Percentiles rank a stretch among this genome's conserved stretches.
Evolutionary conservation across 2,113 vertebrate species (phyloP).

Genomic region (Microcebus griseorufus): DNA sequence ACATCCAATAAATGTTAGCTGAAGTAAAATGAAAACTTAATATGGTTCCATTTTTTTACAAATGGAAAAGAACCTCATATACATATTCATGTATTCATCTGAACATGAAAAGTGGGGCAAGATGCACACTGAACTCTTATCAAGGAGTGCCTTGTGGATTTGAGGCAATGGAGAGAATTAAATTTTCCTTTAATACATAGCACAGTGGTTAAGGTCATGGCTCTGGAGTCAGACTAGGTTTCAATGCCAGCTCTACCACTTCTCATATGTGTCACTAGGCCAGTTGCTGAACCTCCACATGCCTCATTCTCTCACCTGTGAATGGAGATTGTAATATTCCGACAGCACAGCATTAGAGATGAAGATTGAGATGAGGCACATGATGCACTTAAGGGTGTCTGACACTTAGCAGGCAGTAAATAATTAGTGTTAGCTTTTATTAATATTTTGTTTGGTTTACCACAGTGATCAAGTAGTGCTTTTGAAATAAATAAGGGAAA

Average conservation of each 20-base stretch:
- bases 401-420: background rate
- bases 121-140: background rate
- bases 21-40: constrained; percentile 31
- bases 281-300: background rate
- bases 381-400: background rate
- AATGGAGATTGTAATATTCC: background rate
- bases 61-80: background rate
- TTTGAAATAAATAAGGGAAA: constrained; percentile 25
- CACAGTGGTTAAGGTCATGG: background rate
- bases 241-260: background rate
- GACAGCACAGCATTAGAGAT: background rate
- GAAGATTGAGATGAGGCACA: background rate
- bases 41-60: background rate
- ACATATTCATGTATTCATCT: background rate
- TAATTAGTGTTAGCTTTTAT: background rate
- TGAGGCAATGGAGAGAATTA: background rate
- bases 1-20: background rate
- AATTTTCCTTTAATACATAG: background rate
- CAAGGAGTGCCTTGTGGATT: background rate
- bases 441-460: background rate
- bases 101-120: background rate
- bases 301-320: background rate
- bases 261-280: background rate
- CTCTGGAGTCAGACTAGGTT: background rate
- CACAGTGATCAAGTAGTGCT: background rate